A percentile compares a stretch with the other conserved stretches of the same genome.
phyloP scores from a whole-genome alignment of 2,797 vertebrate species.

The Rhincodon typus region DNA sequence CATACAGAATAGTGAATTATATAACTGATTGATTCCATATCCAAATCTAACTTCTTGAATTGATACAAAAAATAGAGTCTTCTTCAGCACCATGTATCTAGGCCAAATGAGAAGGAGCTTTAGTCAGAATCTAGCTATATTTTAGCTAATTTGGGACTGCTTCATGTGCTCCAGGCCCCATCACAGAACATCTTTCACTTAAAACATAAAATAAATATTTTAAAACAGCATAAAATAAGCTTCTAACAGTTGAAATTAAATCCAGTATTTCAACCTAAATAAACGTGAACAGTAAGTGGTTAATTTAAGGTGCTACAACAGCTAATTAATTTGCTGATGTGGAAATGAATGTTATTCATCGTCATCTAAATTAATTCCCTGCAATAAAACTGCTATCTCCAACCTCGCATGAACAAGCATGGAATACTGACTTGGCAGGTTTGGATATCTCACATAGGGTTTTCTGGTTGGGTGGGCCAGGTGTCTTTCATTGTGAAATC shows the following conservation, averaged over 20 bases:
- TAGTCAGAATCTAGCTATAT: not conserved
- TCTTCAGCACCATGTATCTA: not conserved
- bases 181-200: not conserved
- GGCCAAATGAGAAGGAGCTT: not conserved
- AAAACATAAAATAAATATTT: not conserved
- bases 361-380: not conserved
- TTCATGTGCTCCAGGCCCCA: not conserved
- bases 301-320: not conserved
- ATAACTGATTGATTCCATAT: not conserved
- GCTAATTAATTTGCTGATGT: slow-evolving; percentile 3
- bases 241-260: not conserved
- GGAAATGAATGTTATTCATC: not conserved
- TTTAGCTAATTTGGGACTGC: not conserved
- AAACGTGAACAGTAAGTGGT: not conserved
- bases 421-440: slow-evolving; percentile 18
- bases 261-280: not conserved
- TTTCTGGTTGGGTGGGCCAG: slow-evolving; percentile 35
- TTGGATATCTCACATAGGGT: not conserved
- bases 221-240: not conserved
- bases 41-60: not conserved
- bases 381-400: slow-evolving; percentile 6
- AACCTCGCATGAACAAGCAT: slow-evolving; percentile 12
- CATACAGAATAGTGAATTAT: not conserved
- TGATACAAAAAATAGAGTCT: not conserved
- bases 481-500: slow-evolving; percentile 37